Conservation (phyloP, 2,113 vertebrate genomes). For the Dipodomys merriami region DNA sequence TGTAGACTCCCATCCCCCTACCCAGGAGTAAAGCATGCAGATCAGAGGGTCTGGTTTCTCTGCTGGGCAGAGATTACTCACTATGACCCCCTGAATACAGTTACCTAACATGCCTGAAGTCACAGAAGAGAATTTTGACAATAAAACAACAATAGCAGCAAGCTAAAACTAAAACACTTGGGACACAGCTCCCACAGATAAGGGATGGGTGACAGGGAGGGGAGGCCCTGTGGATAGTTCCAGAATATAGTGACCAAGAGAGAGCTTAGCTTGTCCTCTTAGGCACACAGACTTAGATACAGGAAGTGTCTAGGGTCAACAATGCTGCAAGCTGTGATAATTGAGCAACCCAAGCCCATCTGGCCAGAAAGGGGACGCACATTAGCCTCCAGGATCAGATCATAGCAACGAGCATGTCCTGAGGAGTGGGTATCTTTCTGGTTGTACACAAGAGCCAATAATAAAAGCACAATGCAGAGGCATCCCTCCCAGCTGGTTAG, state of each 20-base stretch:
- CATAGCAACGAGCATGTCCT: conserved; percentile 30
- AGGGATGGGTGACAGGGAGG: too few relatives aligned
- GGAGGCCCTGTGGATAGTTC: too few relatives aligned
- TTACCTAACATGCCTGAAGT: background rate
- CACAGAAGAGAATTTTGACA: background rate
- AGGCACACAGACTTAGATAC: background rate
- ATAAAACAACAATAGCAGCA: background rate
- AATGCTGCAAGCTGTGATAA: background rate
- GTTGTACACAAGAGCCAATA: conserved; percentile 41
- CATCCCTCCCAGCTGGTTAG: conserved; percentile 55
- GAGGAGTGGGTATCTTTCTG: conserved; percentile 31
- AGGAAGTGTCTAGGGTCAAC: background rate
- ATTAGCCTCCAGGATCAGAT: conserved; percentile 38
- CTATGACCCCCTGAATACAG: background rate
- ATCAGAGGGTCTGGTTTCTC: background rate
- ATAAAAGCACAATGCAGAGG: conserved; percentile 39
- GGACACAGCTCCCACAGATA: background rate
- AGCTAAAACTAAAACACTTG: background rate
- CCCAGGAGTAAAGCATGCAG: background rate
- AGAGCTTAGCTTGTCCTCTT: background rate
- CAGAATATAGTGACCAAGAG: fast-evolving
- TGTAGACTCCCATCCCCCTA: background rate
- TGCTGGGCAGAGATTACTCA: background rate
- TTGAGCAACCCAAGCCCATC: background rate
- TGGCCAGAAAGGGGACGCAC: background rate